Evolutionary conservation across 2,113 vertebrate genomes (phyloP).

Genomic region (Struthio camelus): DNA sequence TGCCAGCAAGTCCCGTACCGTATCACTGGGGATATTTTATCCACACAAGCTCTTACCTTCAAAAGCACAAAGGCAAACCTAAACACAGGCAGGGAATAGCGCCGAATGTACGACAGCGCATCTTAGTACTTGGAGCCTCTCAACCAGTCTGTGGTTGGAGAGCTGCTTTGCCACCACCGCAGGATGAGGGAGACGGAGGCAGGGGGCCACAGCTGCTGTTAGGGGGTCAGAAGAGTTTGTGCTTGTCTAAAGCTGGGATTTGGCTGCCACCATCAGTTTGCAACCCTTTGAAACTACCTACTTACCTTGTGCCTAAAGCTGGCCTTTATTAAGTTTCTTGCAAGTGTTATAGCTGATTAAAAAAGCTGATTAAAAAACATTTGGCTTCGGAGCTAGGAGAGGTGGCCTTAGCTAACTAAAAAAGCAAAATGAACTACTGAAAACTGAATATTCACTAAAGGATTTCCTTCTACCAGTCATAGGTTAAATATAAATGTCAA

Average conservation of each 20-base stretch:
- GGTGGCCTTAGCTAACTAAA: background rate
- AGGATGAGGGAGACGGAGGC: background rate
- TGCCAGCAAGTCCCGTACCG: background rate
- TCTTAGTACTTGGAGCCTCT: accelerated
- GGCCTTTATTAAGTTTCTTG: background rate
- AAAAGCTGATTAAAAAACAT: background rate
- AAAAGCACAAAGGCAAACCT: background rate
- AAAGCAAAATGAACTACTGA: background rate
- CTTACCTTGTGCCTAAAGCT: background rate
- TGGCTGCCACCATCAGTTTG: background rate
- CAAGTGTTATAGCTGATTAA: background rate
- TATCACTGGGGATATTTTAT: background rate
- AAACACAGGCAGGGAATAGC: background rate
- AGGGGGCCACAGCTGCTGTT: background rate
- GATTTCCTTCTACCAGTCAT: background rate
- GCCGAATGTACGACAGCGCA: background rate
- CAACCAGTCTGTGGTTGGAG: accelerated
- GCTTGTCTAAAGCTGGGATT: background rate
- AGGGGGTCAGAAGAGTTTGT: background rate
- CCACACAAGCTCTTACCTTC: background rate
- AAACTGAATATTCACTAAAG: background rate
- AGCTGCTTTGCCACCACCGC: background rate
- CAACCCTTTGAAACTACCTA: background rate
- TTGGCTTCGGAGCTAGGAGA: background rate
- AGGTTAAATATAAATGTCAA: constrained; percentile 53